Conservation (phyloP, 2,888 invertebrate species). For the Amaurobius ferox region DNA sequence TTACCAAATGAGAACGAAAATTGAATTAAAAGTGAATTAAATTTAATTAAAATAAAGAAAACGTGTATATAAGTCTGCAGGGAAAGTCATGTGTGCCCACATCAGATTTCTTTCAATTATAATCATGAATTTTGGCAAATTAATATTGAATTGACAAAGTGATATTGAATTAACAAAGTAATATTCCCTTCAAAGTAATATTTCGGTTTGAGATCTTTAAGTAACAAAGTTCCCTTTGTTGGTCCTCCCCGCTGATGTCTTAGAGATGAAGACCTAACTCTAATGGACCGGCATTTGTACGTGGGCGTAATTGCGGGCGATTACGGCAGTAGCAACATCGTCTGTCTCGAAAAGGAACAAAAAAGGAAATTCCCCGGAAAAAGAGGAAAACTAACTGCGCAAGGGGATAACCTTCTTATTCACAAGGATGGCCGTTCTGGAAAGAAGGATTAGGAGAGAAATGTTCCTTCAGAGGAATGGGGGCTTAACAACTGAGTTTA, state of each 20-base stretch:
- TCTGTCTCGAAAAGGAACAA: not conserved
- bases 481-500: slow-evolving; percentile 5
- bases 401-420: slow-evolving; percentile 24
- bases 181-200: too few relatives aligned
- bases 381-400: not conserved
- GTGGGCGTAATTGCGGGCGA: slow-evolving; percentile 65
- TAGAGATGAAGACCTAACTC: slow-evolving; percentile 46
- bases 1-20: too few relatives aligned
- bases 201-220: not conserved
- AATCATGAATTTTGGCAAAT: too few relatives aligned
- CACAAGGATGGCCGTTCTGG: slow-evolving; percentile 15
- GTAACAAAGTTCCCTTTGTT: slow-evolving; percentile 23
- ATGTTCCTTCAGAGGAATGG: not conserved
- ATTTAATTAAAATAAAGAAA: too few relatives aligned
- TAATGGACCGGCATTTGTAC: slow-evolving; percentile 39
- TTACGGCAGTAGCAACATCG: slow-evolving; percentile 41
- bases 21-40: too few relatives aligned
- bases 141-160: too few relatives aligned
- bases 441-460: slow-evolving; percentile 4
- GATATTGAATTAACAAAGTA: too few relatives aligned
- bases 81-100: too few relatives aligned
- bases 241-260: slow-evolving; percentile 41
- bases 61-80: too few relatives aligned
- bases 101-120: too few relatives aligned
- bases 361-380: not conserved